Conservation (phyloP, 2,888 invertebrate genomes). For the Aphidoletes aphidimyza region DNA sequence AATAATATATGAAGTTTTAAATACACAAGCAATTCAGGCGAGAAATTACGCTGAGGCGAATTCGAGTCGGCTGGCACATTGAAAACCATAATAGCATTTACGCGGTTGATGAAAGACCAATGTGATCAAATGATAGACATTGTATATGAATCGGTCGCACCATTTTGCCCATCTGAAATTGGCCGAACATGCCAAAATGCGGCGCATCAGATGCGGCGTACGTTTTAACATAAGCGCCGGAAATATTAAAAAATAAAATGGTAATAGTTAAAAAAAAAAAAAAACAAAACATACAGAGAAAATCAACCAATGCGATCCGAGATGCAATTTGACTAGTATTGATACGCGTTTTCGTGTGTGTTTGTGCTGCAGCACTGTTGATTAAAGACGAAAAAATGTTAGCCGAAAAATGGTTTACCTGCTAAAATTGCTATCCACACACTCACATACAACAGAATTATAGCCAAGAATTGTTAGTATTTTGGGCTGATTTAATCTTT, state of each 20-base stretch:
- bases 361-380: not conserved
- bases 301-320: not conserved
- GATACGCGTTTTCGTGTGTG: not conserved
- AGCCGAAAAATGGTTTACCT: slow-evolving; percentile 52
- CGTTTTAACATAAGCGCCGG: slow-evolving; percentile 17
- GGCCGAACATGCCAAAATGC: not conserved
- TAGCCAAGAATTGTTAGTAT: not conserved
- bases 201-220: not conserved
- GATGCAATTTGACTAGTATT: not conserved
- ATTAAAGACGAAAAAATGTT: not conserved
- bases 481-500: slow-evolving; percentile 47
- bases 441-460: not conserved
- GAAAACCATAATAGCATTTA: not conserved
- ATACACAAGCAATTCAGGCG: not conserved
- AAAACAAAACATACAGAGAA: too few species aligned
- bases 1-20: too few species aligned
- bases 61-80: not conserved
- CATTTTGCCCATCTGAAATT: not conserved
- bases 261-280: too few species aligned
- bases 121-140: slow-evolving; percentile 9
- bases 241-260: slow-evolving; percentile 29
- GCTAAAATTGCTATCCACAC: not conserved
- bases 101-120: not conserved
- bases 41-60: too few species aligned
- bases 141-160: not conserved